A percentile compares a stretch with the other conserved stretches of the same genome.
Evolutionary conservation across 2,113 vertebrate genomes (phyloP).

Genomic region (Vulpes vulpes): DNA sequence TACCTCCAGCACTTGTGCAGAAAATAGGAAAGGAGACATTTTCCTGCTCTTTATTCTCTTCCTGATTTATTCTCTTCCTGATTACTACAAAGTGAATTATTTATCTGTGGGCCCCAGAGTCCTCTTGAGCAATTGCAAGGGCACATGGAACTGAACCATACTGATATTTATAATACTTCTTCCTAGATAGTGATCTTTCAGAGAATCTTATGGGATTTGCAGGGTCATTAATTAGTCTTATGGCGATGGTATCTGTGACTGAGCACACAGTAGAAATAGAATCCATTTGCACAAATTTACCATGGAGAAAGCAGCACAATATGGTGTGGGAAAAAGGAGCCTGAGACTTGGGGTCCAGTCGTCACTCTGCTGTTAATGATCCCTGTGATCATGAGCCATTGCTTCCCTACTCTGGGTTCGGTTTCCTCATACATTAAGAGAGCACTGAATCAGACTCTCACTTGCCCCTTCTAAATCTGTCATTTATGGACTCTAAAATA

Average conservation of each 20-base stretch:
- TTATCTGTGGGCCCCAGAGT: conserved; percentile 39
- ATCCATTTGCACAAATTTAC: not conserved
- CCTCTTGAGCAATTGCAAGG: conserved; percentile 51
- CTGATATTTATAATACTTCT: conserved; percentile 35
- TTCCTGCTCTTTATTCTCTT: conserved; percentile 42
- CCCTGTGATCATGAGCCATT: not conserved
- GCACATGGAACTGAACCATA: not conserved
- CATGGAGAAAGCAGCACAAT: not conserved
- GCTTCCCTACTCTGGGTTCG: not conserved
- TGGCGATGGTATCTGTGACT: not conserved
- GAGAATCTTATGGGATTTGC: conserved; percentile 50
- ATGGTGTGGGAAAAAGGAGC: not conserved
- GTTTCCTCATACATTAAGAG: not conserved
- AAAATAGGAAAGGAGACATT: not conserved
- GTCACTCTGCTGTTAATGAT: not conserved
- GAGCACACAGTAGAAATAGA: conserved; percentile 50
- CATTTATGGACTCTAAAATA: not conserved
- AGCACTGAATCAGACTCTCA: not conserved
- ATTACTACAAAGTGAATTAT: conserved; percentile 39
- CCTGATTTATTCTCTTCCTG: conserved; percentile 36
- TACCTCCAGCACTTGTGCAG: not conserved
- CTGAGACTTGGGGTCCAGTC: not conserved
- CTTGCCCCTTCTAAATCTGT: not conserved
- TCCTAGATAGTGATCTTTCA: conserved; percentile 62
- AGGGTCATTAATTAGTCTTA: conserved; percentile 52